These are phyloP conservation scores for Caenorhabditis imperialis DNA, from an alignment of 2,888 invertebrate genomes.

Conservation along the genomic window DNA sequence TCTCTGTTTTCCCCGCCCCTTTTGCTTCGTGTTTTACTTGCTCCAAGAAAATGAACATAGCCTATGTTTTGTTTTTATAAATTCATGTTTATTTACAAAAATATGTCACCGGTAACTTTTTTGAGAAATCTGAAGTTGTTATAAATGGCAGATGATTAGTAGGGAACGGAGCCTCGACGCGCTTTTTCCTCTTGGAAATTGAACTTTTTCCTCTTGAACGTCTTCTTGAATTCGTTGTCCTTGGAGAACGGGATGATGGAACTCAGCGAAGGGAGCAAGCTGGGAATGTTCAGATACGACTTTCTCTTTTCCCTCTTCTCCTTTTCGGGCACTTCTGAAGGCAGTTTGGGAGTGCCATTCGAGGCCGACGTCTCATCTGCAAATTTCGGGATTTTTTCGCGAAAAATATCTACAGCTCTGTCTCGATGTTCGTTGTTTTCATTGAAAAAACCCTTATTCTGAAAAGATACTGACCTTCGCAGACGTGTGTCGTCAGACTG, in stretches of 20 bases:
- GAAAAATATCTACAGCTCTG: not conserved
- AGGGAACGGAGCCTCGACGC: constrained; percentile 46
- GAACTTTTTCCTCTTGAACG: constrained; percentile 42
- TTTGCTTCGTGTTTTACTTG: not conserved
- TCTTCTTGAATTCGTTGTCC: constrained; percentile 54
- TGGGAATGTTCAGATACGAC: constrained; percentile 49
- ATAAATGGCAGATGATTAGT: constrained; percentile 25
- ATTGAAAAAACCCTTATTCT: too few relatives aligned
- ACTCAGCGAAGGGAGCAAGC: constrained; percentile 29
- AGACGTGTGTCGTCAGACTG: constrained; percentile 46
- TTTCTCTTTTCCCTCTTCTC: constrained; percentile 43
- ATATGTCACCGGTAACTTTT: constrained; percentile 33
- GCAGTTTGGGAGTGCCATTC: constrained; percentile 35
- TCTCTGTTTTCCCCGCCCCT: not conserved
- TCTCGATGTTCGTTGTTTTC: too few relatives aligned
- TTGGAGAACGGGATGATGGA: constrained; percentile 51
- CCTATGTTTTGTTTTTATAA: not conserved
- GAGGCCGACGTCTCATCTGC: constrained; percentile 25
- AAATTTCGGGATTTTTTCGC: constrained; percentile 8
- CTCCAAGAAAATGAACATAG: not conserved
- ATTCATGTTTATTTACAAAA: constrained; percentile 2
- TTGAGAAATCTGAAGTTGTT: constrained; percentile 42
- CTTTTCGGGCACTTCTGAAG: constrained; percentile 25
- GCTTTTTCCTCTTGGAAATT: constrained; percentile 41
- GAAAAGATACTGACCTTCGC: constrained; percentile 17